Conservation (phyloP, 2,113 vertebrate species). For the Daubentonia madagascariensis region DNA sequence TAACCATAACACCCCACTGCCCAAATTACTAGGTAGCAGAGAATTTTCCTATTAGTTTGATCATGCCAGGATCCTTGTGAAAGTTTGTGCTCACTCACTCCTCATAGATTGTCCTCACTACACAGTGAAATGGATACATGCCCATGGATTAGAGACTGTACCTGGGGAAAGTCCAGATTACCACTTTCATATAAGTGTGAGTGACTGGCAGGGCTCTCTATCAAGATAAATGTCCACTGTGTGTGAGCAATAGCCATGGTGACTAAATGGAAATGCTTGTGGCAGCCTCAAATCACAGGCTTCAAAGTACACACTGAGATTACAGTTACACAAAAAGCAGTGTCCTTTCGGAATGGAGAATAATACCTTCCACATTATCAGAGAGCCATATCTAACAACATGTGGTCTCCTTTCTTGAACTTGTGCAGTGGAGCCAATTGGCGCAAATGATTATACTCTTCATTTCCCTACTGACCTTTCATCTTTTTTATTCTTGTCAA, state of each 20-base stretch:
- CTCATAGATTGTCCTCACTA: background rate
- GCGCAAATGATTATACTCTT: constrained; percentile 21
- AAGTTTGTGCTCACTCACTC: background rate
- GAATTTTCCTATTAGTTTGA: background rate
- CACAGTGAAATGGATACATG: background rate
- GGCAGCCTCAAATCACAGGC: background rate
- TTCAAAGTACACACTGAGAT: background rate
- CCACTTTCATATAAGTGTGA: background rate
- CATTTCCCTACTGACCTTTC: constrained; percentile 60
- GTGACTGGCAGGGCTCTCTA: background rate
- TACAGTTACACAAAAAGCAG: background rate
- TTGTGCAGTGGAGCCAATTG: background rate
- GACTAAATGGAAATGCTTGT: background rate
- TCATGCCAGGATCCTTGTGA: background rate
- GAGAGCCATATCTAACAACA: background rate
- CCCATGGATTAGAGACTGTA: background rate
- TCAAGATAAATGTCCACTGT: background rate
- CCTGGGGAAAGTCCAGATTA: background rate
- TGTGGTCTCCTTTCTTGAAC: constrained; percentile 2
- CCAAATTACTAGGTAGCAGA: background rate
- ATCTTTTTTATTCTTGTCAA: constrained; percentile 51
- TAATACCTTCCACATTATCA: background rate
- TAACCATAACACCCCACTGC: background rate
- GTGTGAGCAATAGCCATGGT: background rate
- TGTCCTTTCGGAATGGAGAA: background rate